Percentiles rank a stretch among this genome's conserved stretches.
phyloP scores from a whole-genome alignment of 2,113 vertebrate species.

The Elaphurus davidianus region DNA sequence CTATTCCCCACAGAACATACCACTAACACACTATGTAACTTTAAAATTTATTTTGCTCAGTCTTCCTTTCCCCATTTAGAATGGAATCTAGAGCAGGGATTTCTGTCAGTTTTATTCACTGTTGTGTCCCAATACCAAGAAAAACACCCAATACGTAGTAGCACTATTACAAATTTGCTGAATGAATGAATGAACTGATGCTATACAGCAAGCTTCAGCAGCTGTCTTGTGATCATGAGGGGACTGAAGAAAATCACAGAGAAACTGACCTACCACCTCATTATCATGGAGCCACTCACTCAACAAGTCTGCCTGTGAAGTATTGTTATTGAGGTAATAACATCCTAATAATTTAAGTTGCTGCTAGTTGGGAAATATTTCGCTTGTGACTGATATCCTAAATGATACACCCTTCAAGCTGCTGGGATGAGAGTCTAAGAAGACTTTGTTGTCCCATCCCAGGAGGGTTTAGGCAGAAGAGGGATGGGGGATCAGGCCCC shows the following conservation, averaged over 20 bases:
- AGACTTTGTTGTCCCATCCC: not conserved
- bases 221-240: not conserved
- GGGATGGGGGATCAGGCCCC: not conserved
- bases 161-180: not conserved
- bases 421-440: not conserved
- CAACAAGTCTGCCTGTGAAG: not conserved
- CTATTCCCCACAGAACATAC: not conserved
- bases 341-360: not conserved
- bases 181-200: not conserved
- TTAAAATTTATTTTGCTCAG: not conserved
- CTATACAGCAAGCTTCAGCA: not conserved
- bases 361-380: not conserved
- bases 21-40: not conserved
- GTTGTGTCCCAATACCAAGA: not conserved
- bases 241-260: not conserved
- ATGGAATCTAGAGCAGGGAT: not conserved
- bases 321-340: not conserved
- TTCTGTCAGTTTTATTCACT: not conserved
- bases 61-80: not conserved
- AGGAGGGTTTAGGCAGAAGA: not conserved
- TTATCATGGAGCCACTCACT: not conserved
- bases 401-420: not conserved
- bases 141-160: not conserved
- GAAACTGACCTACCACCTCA: not conserved
- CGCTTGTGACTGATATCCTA: not conserved